Evolutionary conservation across 1,140 invertebrate genomes (phyloP).

Genomic region (Anastrepha obliqua): DNA sequence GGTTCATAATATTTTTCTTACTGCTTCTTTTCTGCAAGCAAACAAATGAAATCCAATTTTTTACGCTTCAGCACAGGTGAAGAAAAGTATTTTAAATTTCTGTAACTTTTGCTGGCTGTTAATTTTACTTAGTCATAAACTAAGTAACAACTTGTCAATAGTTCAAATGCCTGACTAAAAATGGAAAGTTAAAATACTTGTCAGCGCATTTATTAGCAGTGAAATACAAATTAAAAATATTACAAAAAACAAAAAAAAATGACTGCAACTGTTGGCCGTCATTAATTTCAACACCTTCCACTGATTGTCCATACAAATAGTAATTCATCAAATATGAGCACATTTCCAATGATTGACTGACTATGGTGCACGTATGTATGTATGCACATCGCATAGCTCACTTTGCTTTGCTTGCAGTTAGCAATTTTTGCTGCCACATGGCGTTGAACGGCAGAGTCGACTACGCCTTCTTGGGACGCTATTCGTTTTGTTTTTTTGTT

Average conservation of each 20-base stretch:
- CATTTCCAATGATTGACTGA: background rate
- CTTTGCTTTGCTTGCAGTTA: background rate
- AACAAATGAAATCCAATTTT: background rate
- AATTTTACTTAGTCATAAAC: background rate
- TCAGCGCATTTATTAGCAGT: background rate
- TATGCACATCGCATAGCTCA: background rate
- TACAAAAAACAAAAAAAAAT: background rate
- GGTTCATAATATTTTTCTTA: no score
- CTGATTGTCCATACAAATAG: background rate
- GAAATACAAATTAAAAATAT: background rate
- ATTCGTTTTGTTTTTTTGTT: background rate
- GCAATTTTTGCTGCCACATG: background rate
- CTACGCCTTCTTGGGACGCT: background rate
- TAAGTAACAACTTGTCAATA: slow-evolving; percentile 35
- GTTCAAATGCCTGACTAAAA: slow-evolving; percentile 4
- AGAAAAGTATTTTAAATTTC: background rate
- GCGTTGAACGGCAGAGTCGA: background rate
- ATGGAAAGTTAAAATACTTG: slow-evolving; percentile 42
- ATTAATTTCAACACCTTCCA: slow-evolving; percentile 49
- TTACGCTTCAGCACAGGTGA: background rate
- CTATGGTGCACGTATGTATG: background rate
- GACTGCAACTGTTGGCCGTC: background rate
- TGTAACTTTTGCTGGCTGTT: background rate
- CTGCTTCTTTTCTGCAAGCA: no score
- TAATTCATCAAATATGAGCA: slow-evolving; percentile 43